Base-by-base conservation (phyloP, 2,797 vertebrate species). In the Chrysocyon brachyurus region DNA sequence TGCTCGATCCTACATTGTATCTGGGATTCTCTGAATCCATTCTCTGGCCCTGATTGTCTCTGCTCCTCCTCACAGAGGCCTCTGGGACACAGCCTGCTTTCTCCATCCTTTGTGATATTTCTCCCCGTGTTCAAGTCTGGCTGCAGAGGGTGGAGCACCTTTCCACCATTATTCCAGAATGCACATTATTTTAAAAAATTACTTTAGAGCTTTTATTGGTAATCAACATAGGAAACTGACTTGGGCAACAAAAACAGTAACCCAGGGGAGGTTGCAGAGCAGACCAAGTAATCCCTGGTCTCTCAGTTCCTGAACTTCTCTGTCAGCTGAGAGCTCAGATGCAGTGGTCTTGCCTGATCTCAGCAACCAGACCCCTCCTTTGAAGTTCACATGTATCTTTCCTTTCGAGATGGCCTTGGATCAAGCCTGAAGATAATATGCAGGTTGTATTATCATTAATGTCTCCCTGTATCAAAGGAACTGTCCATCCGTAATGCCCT, bases 401-500 rank as follows among this genome's bases (percentile, higher is more conserved):
- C 68, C 33, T 84, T 84, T 75, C 63, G 70, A 36, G 22, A 61
- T 63, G 33, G 73, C 28, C 63, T 68, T 63, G 61, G 88, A 21
- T n/a, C 77, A 84, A 40, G 26, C 36, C 54, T 68, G 72, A 52
- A 79, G n/a, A 54, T 72, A 52, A 49, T 15, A 31, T 17, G 19
- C 31, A 14, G 49, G 36, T 36, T 72, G 33, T 40, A 40, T 40
- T 4, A 92, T 31, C 3, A 31, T 22, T 63, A 89, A 49, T 19
- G 16, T 24, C 22, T 78, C 6, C 17, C 93, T 87, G 28, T 19
- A 19, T 64, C 33, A 15, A 61, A 5, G 11, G 17, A 73, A 11
- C 10, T 93, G 59, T 90, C 17, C 52, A 54, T 90, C 66, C 89
- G 70, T 94, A 73, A 86, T 88, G 72, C 15, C 26, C 17, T 78